These are phyloP conservation scores for Trichacis sp. DNA, from an alignment of 2,888 invertebrate species.

Conservation along the genomic window DNA sequence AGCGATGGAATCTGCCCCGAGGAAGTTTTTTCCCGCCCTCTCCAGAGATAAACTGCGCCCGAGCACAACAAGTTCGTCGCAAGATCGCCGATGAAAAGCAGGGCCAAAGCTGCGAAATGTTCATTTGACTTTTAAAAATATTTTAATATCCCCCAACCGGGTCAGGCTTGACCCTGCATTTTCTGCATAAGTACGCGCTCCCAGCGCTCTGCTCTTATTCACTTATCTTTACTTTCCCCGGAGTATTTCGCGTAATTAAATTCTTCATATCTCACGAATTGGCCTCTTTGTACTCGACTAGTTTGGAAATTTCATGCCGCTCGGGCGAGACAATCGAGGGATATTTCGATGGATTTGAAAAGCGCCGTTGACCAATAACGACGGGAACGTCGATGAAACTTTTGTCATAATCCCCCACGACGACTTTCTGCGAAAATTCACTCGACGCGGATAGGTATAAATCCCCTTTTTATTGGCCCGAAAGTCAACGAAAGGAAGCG, in stretches of 20 bases:
- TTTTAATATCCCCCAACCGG: constrained; percentile 1
- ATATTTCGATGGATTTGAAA: constrained; percentile 21
- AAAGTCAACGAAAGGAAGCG: constrained; percentile 37
- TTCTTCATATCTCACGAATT: constrained; percentile 36
- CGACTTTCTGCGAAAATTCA: constrained; percentile 25
- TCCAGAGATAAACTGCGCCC: not conserved
- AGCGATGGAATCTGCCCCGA: too few relatives aligned
- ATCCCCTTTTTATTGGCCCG: constrained; percentile 41
- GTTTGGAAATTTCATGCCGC: constrained; percentile 34
- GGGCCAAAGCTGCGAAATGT: not conserved
- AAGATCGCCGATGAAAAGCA: not conserved
- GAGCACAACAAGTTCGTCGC: not conserved
- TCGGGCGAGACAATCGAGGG: constrained; percentile 17
- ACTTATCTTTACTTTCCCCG: constrained; percentile 1
- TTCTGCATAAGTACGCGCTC: constrained; percentile 1
- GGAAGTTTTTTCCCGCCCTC: too few relatives aligned
- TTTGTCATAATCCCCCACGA: constrained; percentile 39
- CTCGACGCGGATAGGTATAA: constrained; percentile 35
- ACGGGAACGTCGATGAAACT: constrained; percentile 30
- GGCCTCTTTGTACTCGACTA: constrained; percentile 35
- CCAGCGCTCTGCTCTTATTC: not conserved
- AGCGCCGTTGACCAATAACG: constrained; percentile 25
- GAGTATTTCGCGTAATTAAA: constrained; percentile 35
- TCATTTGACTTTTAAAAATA: constrained; percentile 7
- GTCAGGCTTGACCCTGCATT: not conserved